Base-by-base conservation (phyloP, 2,797 vertebrate genomes). In the Myotis daubentonii region DNA sequence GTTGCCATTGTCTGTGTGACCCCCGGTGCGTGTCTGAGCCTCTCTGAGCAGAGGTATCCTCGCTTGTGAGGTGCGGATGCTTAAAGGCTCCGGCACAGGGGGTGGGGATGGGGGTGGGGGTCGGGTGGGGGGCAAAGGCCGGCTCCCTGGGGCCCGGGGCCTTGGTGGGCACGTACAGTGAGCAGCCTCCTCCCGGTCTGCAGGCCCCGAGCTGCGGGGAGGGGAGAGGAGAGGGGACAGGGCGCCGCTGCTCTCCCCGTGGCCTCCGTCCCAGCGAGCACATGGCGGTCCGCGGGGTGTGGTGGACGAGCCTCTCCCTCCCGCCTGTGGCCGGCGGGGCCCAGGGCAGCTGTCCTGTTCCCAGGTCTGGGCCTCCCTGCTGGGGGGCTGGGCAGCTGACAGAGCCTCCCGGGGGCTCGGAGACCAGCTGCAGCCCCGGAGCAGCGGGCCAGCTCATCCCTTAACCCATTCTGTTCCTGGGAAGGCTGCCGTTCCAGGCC, bases 381-480 rank as follows among this genome's bases (percentile, higher is more conserved):
- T 76, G 91, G 66, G 94, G 95, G 95, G 78, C 65, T 86, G 55
- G 84, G 87, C 95, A 97, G 97, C 95, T 97, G 97, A 95, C 62
- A 16, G 76, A 74, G 84, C 78, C 49, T 81, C 93, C 68, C 3
- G 19, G 44, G 89, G 75, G 57, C 81, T 33, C 3, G 41, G 89
- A 84, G 78, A 93, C 91, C 97, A 97, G 97, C 96, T 96, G 97
- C 78, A 68, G 83, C 72, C 81, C 88, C 8, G 25, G 53, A 70
- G 72, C 51, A n/a, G 74, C 91, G 66, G 53, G 87, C 87, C 84
- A 86, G 44, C 53, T 23, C 38, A 0, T 47, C 30, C 28, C 38
- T 94, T 97, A 97, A 96, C 95, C 93, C 79, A 0, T 90, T 86
- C 57, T 33, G 57, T 16, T 90, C 87, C 66, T 15, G 0, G 44